Conservation (phyloP, 2,888 invertebrate genomes). For the Andricus quercusramuli region DNA sequence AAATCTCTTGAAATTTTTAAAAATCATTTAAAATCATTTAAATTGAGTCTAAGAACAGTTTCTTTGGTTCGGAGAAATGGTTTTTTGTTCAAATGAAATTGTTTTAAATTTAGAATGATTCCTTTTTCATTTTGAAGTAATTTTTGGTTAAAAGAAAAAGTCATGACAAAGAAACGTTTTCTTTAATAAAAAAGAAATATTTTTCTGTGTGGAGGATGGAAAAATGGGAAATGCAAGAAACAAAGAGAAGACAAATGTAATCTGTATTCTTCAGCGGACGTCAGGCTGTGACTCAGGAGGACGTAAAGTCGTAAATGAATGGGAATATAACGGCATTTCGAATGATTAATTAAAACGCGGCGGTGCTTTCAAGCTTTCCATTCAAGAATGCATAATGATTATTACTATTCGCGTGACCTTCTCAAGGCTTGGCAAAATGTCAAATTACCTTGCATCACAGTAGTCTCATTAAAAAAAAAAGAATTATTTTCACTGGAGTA, state of each 20-base stretch:
- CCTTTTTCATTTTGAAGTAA: too few relatives aligned
- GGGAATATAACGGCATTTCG: conserved; percentile 16
- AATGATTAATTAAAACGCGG: conserved; percentile 30
- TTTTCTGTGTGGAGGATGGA: neutral
- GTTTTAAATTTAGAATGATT: too few relatives aligned
- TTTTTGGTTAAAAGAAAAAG: too few relatives aligned
- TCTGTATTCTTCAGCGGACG: conserved; percentile 17
- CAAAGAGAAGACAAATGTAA: conserved; percentile 19
- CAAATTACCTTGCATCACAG: neutral
- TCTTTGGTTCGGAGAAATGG: too few relatives aligned
- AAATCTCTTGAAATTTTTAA: too few relatives aligned
- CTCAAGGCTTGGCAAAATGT: conserved; percentile 32
- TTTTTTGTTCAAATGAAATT: too few relatives aligned
- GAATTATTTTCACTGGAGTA: neutral
- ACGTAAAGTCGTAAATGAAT: conserved; percentile 25
- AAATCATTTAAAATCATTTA: too few relatives aligned
- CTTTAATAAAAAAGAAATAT: too few relatives aligned
- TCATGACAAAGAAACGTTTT: too few relatives aligned
- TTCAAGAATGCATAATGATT: conserved; percentile 14
- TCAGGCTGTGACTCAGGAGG: conserved; percentile 29
- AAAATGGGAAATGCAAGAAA: neutral
- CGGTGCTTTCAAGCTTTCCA: conserved; percentile 4
- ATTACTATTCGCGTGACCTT: conserved; percentile 28
- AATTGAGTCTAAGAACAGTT: too few relatives aligned
- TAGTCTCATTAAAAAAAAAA: neutral